These are phyloP conservation scores for Sarcophaga bullata DNA, from an alignment of 1,140 invertebrate genomes.

Conservation along the genomic window DNA sequence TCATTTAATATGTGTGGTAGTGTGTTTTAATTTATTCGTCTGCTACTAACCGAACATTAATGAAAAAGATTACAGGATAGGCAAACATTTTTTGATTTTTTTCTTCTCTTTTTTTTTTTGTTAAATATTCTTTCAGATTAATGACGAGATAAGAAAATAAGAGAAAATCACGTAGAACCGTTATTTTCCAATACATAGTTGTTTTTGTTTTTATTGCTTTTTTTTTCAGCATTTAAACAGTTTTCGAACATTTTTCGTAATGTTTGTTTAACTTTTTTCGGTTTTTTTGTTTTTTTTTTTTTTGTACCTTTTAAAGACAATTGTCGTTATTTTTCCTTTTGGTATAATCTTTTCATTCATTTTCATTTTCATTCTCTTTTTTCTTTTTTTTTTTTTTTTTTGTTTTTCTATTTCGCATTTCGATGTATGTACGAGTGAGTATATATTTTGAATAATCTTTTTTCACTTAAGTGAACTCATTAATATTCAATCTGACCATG, in stretches of 20 bases:
- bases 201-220: too few relatives aligned
- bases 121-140: background rate
- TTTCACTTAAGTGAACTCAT: conserved; percentile 56
- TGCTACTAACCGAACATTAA: background rate
- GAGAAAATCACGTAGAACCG: background rate
- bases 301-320: too few relatives aligned
- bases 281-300: too few relatives aligned
- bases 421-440: too few relatives aligned
- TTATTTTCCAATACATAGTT: background rate
- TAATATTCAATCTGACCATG: conserved; percentile 65
- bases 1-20: background rate
- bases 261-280: too few relatives aligned
- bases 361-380: conserved; percentile 5
- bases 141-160: background rate
- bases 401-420: background rate
- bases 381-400: conserved; percentile 10
- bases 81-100: too few relatives aligned
- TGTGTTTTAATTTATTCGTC: background rate
- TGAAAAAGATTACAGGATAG: too few relatives aligned
- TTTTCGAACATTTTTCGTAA: too few relatives aligned
- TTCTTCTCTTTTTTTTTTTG: too few relatives aligned
- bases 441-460: conserved; percentile 38
- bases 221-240: too few relatives aligned
- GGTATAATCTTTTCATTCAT: conserved; percentile 3
- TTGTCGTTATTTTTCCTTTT: too few relatives aligned